Evolutionary conservation across 2,113 vertebrate genomes (phyloP).

Genomic region (Genyomyrus donnyi): DNA sequence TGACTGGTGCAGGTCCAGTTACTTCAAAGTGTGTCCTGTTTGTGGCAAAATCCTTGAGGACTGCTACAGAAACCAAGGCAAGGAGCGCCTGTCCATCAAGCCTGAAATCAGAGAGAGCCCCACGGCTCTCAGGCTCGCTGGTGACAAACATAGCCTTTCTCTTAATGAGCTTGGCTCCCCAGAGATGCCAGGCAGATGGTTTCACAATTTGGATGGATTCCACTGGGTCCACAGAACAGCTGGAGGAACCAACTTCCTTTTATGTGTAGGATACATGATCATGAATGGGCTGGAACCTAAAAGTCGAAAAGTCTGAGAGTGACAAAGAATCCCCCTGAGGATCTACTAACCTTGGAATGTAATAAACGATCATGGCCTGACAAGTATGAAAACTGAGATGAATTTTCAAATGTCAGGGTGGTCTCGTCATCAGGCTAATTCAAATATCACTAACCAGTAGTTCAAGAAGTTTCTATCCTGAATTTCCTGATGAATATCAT

Average conservation of each 20-base stretch:
- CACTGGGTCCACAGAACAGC: not conserved
- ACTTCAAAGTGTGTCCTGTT: not conserved
- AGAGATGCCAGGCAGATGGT: conserved; percentile 1
- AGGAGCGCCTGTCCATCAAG: not conserved
- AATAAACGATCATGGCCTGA: conserved; percentile 42
- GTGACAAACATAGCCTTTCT: not conserved
- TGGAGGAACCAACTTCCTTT: not conserved
- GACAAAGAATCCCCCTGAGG: not conserved
- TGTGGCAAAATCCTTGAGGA: not conserved
- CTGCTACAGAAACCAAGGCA: not conserved
- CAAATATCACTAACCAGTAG: not conserved
- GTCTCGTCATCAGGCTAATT: not conserved
- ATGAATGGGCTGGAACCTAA: not conserved
- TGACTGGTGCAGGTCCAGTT: not conserved
- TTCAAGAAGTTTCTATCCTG: not conserved
- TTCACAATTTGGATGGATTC: not conserved
- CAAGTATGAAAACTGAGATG: not conserved
- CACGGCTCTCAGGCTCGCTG: not conserved
- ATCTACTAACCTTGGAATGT: conserved; percentile 24
- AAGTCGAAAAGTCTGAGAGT: not conserved
- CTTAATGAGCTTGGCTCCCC: conserved; percentile 3
- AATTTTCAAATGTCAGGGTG: not conserved
- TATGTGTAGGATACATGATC: not conserved
- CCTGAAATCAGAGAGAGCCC: not conserved
- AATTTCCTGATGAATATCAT: not conserved